Percentiles rank a stretch among this genome's conserved stretches.
These are phyloP conservation scores for Candoia aspera DNA, from an alignment of 2,113 vertebrate genomes.

Conservation along the genomic window DNA sequence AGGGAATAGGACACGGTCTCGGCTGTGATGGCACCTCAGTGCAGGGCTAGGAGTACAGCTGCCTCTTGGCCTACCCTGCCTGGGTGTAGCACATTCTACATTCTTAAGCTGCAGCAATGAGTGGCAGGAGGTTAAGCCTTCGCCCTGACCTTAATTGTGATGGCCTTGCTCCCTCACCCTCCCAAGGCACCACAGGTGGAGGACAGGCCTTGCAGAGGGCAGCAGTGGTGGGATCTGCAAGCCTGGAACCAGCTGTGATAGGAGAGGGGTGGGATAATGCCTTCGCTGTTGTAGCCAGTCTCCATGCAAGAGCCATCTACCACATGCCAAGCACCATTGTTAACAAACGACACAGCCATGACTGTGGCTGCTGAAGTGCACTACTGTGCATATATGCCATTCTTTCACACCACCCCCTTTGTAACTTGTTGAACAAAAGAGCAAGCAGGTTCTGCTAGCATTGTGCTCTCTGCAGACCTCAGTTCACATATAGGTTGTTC, in stretches of 20 bases:
- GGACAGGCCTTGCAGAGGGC: neutral
- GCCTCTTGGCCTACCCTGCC: neutral
- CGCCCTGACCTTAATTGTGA: neutral
- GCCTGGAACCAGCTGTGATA: neutral
- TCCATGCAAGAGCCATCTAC: neutral
- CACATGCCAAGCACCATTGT: neutral
- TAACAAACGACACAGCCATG: neutral
- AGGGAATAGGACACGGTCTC: neutral
- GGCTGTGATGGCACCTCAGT: neutral
- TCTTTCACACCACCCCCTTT: neutral
- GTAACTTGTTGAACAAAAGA: neutral
- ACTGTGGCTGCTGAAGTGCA: neutral
- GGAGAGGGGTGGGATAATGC: neutral
- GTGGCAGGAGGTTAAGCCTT: neutral
- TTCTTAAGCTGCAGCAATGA: neutral
- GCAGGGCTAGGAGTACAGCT: neutral
- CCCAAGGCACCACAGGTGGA: neutral
- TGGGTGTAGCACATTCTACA: neutral
- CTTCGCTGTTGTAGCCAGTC: neutral
- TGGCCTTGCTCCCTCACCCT: neutral
- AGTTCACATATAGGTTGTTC: neutral
- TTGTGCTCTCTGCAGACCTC: neutral
- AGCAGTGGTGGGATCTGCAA: neutral
- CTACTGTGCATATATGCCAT: neutral
- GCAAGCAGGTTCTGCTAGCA: neutral